These are phyloP conservation scores for Antheraea assamensis DNA, from an alignment of 2,888 invertebrate genomes.

Conservation along the genomic window DNA sequence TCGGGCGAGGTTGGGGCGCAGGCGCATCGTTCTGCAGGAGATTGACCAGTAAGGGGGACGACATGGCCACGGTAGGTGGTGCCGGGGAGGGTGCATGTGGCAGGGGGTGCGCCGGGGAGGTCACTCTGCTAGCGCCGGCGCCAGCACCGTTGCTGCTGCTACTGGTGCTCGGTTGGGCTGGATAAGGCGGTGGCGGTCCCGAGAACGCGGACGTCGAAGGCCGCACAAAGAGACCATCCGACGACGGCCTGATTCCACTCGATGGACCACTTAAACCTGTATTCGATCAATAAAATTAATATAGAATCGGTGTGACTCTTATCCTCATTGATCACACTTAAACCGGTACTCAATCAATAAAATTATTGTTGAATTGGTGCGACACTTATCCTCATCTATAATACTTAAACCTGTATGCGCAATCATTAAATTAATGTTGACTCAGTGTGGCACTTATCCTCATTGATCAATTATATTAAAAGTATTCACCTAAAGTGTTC, in stretches of 20 bases:
- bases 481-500: constrained; percentile 71
- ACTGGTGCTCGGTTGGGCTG: constrained; percentile 43
- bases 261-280: constrained; percentile 52
- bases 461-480: too few relatives aligned
- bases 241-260: constrained; percentile 34
- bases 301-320: neutral
- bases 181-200: constrained; percentile 68
- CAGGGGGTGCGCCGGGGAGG: constrained; percentile 34
- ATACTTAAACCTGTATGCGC: constrained; percentile 47
- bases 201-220: constrained; percentile 61
- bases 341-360: constrained; percentile 40
- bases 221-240: constrained; percentile 55
- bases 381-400: too few relatives aligned
- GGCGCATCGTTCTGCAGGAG: constrained; percentile 92
- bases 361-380: too few relatives aligned
- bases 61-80: constrained; percentile 85
- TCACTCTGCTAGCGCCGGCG: constrained; percentile 26
- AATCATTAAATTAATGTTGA: neutral
- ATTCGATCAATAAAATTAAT: neutral
- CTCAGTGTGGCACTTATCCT: neutral
- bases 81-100: constrained; percentile 42
- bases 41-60: constrained; percentile 95
- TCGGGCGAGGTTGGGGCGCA: constrained; percentile 60
- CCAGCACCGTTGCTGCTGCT: constrained; percentile 28
- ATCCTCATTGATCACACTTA: constrained; percentile 35